Evolutionary conservation across 2,888 invertebrate genomes (phyloP).

Genomic region (Limnephilus marmoratus): DNA sequence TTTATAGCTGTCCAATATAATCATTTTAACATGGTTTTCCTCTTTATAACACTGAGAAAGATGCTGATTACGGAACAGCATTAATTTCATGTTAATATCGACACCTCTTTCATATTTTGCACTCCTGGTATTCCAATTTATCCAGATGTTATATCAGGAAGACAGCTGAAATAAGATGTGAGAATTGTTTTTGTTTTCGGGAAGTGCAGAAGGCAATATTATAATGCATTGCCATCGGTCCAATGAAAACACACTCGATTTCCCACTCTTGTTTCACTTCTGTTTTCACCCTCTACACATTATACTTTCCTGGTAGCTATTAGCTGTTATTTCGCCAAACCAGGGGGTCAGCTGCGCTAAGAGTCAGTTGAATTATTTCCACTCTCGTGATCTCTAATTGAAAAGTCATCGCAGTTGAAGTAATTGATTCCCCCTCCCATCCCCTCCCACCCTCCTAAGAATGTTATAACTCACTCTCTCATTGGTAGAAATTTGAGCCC

Average conservation of each 20-base stretch:
- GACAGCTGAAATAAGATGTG: neutral
- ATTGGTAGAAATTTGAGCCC: constrained; percentile 35
- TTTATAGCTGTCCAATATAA: neutral
- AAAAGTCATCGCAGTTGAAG: constrained; percentile 79
- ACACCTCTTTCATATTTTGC: neutral
- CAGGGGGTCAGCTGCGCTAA: constrained; percentile 49
- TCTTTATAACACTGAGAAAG: neutral
- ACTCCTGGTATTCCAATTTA: neutral
- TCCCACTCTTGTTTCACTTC: neutral
- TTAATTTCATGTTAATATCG: neutral
- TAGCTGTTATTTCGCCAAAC: neutral
- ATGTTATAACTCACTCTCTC: constrained; percentile 34
- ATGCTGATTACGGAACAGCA: neutral
- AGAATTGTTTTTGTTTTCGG: neutral
- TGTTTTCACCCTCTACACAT: constrained; percentile 5
- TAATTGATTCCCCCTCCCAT: constrained; percentile 71
- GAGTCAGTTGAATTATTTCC: constrained; percentile 75
- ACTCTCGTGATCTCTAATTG: constrained; percentile 80
- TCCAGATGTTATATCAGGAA: neutral
- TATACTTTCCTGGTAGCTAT: constrained; percentile 15
- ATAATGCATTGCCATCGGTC: neutral
- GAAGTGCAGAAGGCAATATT: neutral
- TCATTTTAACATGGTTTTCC: neutral
- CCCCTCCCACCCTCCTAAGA: neutral
- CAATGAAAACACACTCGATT: neutral